phyloP scores from a whole-genome alignment of 2,113 vertebrate species.

The Siniperca chuatsi region DNA sequence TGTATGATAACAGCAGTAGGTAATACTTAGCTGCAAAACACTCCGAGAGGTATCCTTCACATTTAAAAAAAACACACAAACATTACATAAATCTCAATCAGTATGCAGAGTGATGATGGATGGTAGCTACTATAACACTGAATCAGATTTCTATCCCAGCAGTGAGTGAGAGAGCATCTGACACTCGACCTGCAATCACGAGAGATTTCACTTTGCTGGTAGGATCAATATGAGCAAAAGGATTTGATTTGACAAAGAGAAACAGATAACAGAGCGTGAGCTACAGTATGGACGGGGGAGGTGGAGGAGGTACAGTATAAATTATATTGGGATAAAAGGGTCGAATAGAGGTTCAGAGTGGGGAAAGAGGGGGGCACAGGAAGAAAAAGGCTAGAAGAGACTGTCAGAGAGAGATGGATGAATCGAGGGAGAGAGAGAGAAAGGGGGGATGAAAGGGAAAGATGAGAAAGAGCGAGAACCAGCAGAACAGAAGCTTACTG shows the following conservation, averaged over 20 bases:
- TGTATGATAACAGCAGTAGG: neutral
- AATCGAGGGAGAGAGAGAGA: conserved; percentile 11
- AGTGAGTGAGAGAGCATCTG: conserved; percentile 11
- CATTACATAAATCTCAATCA: neutral
- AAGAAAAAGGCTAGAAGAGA: neutral
- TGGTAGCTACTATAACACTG: conserved; percentile 19
- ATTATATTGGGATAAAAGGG: conserved; percentile 44
- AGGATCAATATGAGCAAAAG: conserved; percentile 31
- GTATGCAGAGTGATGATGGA: neutral
- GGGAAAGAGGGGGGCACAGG: neutral
- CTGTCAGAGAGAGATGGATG: neutral
- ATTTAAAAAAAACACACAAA: neutral
- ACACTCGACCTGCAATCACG: conserved; percentile 20
- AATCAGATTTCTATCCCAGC: conserved; percentile 33
- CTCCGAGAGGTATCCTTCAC: neutral
- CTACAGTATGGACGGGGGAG: neutral
- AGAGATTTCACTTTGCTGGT: conserved; percentile 29
- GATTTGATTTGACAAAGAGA: conserved; percentile 46
- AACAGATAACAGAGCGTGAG: conserved; percentile 32
- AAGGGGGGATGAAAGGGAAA: conserved; percentile 24
- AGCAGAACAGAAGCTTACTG: conserved; percentile 4
- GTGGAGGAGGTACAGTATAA: neutral
- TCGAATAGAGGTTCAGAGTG: neutral
- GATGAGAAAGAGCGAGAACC: conserved; percentile 4
- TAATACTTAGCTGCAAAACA: neutral